Percentiles rank a stretch among this genome's conserved stretches.
Conservation (phyloP, 2,888 invertebrate genomes). For the Elegia similella region DNA sequence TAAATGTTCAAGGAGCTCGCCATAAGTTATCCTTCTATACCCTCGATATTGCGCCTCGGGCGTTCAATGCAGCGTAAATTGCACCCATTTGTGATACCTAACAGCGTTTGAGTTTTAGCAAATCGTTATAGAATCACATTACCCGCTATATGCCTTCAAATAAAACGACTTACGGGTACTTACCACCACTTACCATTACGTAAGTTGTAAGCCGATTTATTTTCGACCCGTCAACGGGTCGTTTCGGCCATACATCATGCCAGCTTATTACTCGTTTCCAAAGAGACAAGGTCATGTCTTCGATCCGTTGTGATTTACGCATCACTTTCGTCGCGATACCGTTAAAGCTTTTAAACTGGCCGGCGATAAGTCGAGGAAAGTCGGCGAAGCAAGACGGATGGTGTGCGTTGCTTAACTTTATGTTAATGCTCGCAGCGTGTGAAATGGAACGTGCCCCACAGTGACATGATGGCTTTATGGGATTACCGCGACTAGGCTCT, state of each 20-base stretch:
- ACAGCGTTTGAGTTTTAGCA: slow-evolving; percentile 49
- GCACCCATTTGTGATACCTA: slow-evolving; percentile 53
- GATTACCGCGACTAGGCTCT: slow-evolving; percentile 17
- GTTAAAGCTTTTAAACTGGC: slow-evolving; percentile 68
- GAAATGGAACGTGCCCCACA: slow-evolving; percentile 53
- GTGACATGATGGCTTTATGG: slow-evolving; percentile 20
- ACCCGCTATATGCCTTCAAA: slow-evolving; percentile 34
- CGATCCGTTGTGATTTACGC: slow-evolving; percentile 60
- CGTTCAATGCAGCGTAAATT: slow-evolving; percentile 50
- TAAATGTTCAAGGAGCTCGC: too few species aligned
- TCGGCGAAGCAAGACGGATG: slow-evolving; percentile 65
- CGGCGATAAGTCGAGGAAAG: slow-evolving; percentile 60
- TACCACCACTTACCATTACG: slow-evolving; percentile 21
- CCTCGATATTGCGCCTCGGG: slow-evolving; percentile 33
- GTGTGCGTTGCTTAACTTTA: slow-evolving; percentile 56
- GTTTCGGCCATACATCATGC: slow-evolving; percentile 42
- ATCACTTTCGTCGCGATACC: slow-evolving; percentile 71
- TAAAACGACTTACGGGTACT: slow-evolving; percentile 3
- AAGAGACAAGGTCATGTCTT: slow-evolving; percentile 49
- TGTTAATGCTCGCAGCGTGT: slow-evolving; percentile 61
- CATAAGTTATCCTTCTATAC: too few species aligned
- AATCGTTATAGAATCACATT: slow-evolving; percentile 63
- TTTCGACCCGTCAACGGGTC: slow-evolving; percentile 28
- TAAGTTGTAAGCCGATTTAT: slow-evolving; percentile 15
- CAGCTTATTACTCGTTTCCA: slow-evolving; percentile 42